phyloP scores from a whole-genome alignment of 2,888 invertebrate genomes.

The Amorpha juglandis region DNA sequence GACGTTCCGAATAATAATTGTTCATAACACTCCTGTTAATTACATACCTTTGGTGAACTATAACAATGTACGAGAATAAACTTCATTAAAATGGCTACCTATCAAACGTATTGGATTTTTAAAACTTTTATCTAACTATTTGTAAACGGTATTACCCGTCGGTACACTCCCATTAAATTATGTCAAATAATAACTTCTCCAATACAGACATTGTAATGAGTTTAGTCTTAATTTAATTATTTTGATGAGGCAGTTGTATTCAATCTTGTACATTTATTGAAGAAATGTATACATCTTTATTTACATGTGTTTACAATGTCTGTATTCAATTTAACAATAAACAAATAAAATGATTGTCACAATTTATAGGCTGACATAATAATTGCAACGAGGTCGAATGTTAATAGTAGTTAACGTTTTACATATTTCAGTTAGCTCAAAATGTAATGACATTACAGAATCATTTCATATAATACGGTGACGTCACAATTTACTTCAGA shows the following conservation, averaged over 20 bases:
- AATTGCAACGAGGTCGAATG: neutral
- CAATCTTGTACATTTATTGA: slow-evolving; percentile 12
- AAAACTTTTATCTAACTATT: slow-evolving; percentile 25
- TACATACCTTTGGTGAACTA: slow-evolving; percentile 79
- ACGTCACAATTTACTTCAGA: neutral
- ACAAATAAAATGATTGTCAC: slow-evolving; percentile 7
- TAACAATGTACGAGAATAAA: slow-evolving; percentile 78
- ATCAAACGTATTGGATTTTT: slow-evolving; percentile 27
- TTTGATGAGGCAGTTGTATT: slow-evolving; percentile 9
- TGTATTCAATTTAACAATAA: neutral
- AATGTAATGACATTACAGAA: neutral
- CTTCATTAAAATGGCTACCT: slow-evolving; percentile 37
- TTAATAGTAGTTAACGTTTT: too few relatives aligned
- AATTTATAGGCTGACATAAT: neutral
- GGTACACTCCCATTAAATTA: slow-evolving; percentile 9
- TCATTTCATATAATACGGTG: neutral
- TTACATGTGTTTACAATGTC: slow-evolving; percentile 16
- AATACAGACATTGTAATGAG: slow-evolving; percentile 16
- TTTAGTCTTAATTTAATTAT: slow-evolving; percentile 2
- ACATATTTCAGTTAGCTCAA: neutral
- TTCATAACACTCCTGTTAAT: slow-evolving; percentile 68
- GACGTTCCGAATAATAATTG: slow-evolving; percentile 69
- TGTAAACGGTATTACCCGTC: slow-evolving; percentile 3
- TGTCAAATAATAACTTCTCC: slow-evolving; percentile 11
- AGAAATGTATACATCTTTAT: slow-evolving; percentile 14